Percentiles rank a stretch among this genome's conserved stretches.
Evolutionary conservation across 2,888 invertebrate species (phyloP).

Genomic region (Dryocosmus kuriphilus): DNA sequence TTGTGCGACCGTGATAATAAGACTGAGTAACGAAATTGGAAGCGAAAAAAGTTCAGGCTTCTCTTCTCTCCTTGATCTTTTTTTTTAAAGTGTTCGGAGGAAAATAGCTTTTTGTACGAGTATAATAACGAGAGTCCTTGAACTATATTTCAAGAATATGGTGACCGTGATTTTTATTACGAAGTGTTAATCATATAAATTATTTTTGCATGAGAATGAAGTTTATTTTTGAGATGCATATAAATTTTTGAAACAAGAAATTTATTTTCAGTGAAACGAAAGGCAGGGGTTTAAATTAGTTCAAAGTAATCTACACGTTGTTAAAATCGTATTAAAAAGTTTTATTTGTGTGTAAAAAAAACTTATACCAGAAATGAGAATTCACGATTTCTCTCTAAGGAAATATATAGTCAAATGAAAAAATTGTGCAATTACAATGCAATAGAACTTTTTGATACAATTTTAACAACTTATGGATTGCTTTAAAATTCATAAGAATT

Average conservation of each 20-base stretch:
- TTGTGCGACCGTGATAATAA: slow-evolving; percentile 8
- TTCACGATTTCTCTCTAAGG: not conserved
- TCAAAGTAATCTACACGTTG: no score
- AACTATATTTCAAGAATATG: slow-evolving; percentile 27
- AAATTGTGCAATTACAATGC: no score
- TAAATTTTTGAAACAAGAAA: not conserved
- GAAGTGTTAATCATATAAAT: not conserved
- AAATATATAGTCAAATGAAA: not conserved
- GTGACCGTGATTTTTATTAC: not conserved
- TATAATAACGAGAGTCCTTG: slow-evolving; percentile 20
- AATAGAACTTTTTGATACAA: no score
- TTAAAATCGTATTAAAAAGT: no score
- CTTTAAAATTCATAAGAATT: no score
- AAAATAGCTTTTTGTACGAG: not conserved
- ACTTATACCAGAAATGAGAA: not conserved
- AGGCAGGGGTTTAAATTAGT: not conserved
- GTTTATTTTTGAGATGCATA: not conserved
- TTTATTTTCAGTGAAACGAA: not conserved
- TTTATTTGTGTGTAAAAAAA: no score
- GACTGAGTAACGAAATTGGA: slow-evolving; percentile 11
- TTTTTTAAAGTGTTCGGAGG: not conserved
- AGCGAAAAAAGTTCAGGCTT: not conserved
- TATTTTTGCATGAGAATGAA: not conserved
- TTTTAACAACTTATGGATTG: no score
- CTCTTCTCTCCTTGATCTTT: slow-evolving; percentile 17